Evolutionary conservation across 2,113 vertebrate species (phyloP).

Genomic region (Nerophis lumbriciformis): DNA sequence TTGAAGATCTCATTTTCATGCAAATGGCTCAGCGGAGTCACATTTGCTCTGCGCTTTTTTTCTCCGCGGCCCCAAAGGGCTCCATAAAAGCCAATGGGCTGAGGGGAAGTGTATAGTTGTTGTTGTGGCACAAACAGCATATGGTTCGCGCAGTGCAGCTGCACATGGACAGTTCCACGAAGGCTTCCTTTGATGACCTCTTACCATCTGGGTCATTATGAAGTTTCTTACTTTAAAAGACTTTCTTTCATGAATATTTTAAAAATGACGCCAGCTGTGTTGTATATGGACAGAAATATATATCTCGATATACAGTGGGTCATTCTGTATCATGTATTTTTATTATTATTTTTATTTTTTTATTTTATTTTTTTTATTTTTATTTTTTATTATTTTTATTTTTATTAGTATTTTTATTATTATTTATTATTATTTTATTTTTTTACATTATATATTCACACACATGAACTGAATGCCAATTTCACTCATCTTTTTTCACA

Average conservation of each 20-base stretch:
- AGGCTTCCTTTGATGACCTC: slow-evolving; percentile 53
- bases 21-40: slow-evolving; percentile 55
- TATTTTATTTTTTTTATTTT: too few species aligned
- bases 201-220: slow-evolving; percentile 56
- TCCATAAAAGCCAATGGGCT: slow-evolving; percentile 72
- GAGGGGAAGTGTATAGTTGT: slow-evolving; percentile 43
- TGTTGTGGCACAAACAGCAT: slow-evolving; percentile 58
- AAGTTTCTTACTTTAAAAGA: slow-evolving; percentile 43
- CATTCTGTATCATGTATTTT: too few species aligned
- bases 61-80: slow-evolving; percentile 58
- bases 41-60: slow-evolving; percentile 58
- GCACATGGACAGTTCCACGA: slow-evolving; percentile 46
- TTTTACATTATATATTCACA: too few species aligned
- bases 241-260: slow-evolving; percentile 40
- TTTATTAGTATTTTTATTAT: too few species aligned
- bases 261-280: background rate
- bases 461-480: too few species aligned
- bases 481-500: too few species aligned
- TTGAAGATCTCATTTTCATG: slow-evolving; percentile 73
- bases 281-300: too few species aligned
- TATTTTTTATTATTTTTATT: too few species aligned
- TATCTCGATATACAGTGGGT: too few species aligned
- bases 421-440: too few species aligned
- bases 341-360: too few species aligned
- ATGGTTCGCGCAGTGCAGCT: slow-evolving; percentile 47